Percentiles rank a stretch among this genome's conserved stretches.
These are phyloP conservation scores for Gymnopithys bicolor DNA, from an alignment of 2,797 vertebrate species.

Conservation along the genomic window DNA sequence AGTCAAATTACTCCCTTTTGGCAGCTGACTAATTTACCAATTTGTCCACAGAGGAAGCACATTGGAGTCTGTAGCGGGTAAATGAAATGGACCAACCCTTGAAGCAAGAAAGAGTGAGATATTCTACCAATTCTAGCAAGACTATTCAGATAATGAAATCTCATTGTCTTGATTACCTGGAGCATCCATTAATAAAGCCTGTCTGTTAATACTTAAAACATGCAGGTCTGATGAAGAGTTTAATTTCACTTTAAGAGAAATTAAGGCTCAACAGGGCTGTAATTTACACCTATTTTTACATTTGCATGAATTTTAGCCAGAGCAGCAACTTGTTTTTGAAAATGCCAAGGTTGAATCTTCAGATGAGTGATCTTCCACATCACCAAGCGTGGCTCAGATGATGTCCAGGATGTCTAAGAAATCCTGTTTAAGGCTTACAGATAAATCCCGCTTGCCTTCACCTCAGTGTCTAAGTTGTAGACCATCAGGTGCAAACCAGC, in stretches of 20 bases:
- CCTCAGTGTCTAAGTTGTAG: background rate
- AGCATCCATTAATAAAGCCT: background rate
- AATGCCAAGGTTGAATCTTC: background rate
- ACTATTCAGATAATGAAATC: background rate
- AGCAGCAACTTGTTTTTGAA: background rate
- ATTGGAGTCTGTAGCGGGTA: background rate
- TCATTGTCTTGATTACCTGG: background rate
- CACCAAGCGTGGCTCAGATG: background rate
- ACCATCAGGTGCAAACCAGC: background rate
- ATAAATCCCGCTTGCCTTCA: background rate
- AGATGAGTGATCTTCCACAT: background rate
- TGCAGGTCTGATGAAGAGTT: background rate
- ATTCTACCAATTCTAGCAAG: background rate
- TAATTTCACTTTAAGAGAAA: background rate
- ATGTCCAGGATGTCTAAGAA: background rate
- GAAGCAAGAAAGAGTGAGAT: background rate
- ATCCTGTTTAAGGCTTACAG: background rate
- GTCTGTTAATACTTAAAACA: background rate
- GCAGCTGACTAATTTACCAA: conserved; percentile 33
- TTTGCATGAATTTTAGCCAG: background rate
- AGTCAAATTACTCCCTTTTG: conserved; percentile 42
- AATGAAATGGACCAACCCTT: background rate
- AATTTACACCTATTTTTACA: background rate
- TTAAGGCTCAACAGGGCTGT: background rate
- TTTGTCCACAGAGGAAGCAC: conserved; percentile 2